Percentiles rank a stretch among this genome's conserved stretches.
phyloP scores from a whole-genome alignment of 2,888 invertebrate genomes.

The Catocala nupta region DNA sequence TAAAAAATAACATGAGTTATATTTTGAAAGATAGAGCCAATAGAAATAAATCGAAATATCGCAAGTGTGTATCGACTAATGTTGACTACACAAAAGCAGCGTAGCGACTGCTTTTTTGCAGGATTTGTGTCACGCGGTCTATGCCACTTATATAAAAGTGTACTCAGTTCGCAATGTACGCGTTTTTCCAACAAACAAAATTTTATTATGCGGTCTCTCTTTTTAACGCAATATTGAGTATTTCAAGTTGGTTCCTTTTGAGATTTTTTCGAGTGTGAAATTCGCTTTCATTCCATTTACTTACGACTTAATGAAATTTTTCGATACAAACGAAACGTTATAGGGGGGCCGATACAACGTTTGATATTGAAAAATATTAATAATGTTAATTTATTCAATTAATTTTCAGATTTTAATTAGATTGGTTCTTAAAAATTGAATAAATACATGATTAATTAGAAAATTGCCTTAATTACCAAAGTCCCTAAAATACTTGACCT shows the following conservation, averaged over 20 bases:
- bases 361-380: slow-evolving; percentile 60
- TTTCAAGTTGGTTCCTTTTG: slow-evolving; percentile 74
- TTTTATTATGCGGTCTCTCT: slow-evolving; percentile 76
- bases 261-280: slow-evolving; percentile 79
- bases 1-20: too few species aligned
- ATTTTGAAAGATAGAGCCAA: too few species aligned
- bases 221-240: slow-evolving; percentile 76
- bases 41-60: too few species aligned
- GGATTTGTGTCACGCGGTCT: too few species aligned
- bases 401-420: slow-evolving; percentile 28
- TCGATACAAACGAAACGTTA: slow-evolving; percentile 62
- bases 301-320: slow-evolving; percentile 78
- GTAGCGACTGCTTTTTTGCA: too few species aligned
- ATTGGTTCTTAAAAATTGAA: slow-evolving; percentile 3
- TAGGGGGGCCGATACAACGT: slow-evolving; percentile 40
- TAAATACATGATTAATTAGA: not conserved
- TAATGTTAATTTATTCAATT: slow-evolving; percentile 70
- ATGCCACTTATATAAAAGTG: slow-evolving; percentile 7
- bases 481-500: too few species aligned
- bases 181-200: slow-evolving; percentile 66
- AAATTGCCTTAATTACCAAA: not conserved
- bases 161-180: slow-evolving; percentile 43
- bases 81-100: too few species aligned
- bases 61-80: too few species aligned
- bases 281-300: slow-evolving; percentile 77